Conservation (phyloP, 2,113 vertebrate species). For the Eurystomus gularis region DNA sequence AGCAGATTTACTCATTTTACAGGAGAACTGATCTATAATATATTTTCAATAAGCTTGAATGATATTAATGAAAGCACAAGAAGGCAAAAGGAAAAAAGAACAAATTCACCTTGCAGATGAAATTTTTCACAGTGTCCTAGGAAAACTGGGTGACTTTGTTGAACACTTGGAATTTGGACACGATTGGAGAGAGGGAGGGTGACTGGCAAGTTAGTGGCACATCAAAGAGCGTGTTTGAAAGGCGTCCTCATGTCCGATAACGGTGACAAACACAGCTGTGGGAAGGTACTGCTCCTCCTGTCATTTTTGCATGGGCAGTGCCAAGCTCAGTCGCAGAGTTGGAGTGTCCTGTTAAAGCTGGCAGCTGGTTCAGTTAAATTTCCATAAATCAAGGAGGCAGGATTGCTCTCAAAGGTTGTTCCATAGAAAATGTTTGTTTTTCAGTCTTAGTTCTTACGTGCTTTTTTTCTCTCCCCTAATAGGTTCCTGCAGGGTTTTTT, state of each 20-base stretch:
- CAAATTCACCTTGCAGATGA: background rate
- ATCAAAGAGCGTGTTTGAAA: fast-evolving
- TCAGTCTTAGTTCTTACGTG: background rate
- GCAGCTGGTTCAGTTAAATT: background rate
- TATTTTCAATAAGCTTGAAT: background rate
- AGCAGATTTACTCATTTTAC: background rate
- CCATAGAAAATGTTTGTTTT: background rate
- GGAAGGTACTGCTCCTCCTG: background rate
- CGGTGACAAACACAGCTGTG: fast-evolving
- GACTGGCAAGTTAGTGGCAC: background rate
- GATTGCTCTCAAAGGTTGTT: background rate
- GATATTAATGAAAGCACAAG: background rate
- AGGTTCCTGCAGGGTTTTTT: background rate
- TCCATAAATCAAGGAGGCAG: background rate
- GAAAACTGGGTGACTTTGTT: background rate
- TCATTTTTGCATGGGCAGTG: background rate
- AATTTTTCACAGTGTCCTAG: background rate
- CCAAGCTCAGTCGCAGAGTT: background rate
- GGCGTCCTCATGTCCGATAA: background rate
- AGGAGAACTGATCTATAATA: background rate
- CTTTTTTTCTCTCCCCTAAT: background rate
- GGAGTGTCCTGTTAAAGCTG: background rate
- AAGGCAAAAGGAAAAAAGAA: background rate
- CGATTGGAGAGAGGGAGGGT: background rate
- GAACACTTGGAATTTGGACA: background rate